These are phyloP conservation scores for Meliscaeva auricollis DNA, from an alignment of 2,888 invertebrate genomes.

Conservation along the genomic window DNA sequence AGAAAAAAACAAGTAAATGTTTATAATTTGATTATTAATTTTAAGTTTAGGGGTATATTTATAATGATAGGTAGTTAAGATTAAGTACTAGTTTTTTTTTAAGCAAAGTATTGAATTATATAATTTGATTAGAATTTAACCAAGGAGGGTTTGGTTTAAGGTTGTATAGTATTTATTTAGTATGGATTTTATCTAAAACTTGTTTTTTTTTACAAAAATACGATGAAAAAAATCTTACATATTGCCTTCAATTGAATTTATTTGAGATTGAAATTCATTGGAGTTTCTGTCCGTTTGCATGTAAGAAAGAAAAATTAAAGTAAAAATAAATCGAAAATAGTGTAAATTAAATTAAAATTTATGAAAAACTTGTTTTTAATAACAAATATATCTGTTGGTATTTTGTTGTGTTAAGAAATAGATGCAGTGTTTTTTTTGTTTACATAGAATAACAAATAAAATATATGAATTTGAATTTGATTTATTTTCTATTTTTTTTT, in stretches of 20 bases:
- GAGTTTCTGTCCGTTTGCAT: slow-evolving; percentile 72
- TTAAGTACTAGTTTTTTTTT: not conserved
- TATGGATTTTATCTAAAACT: slow-evolving; percentile 1
- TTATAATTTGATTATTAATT: not conserved
- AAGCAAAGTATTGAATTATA: not conserved
- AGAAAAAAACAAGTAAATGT: not conserved
- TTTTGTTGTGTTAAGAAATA: slow-evolving; percentile 7
- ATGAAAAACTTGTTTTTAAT: slow-evolving; percentile 20
- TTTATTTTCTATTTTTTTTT: too few species aligned
- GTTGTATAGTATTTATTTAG: not conserved
- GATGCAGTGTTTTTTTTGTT: slow-evolving; percentile 1
- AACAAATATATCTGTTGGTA: not conserved
- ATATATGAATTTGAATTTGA: not conserved
- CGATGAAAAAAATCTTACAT: slow-evolving; percentile 74
- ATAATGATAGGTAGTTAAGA: not conserved
- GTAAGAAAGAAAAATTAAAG: slow-evolving; percentile 59
- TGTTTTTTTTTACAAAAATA: slow-evolving; percentile 9
- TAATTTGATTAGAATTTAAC: not conserved
- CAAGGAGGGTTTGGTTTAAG: not conserved
- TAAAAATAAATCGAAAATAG: slow-evolving; percentile 49
- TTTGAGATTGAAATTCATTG: slow-evolving; percentile 73
- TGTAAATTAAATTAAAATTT: slow-evolving; percentile 33
- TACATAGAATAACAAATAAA: not conserved
- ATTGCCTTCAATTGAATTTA: slow-evolving; percentile 77
- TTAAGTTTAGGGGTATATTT: not conserved